A percentile compares a stretch with the other conserved stretches of the same genome.
phyloP scores from a whole-genome alignment of 1,140 invertebrate species.

The Littorina saxatilis region DNA sequence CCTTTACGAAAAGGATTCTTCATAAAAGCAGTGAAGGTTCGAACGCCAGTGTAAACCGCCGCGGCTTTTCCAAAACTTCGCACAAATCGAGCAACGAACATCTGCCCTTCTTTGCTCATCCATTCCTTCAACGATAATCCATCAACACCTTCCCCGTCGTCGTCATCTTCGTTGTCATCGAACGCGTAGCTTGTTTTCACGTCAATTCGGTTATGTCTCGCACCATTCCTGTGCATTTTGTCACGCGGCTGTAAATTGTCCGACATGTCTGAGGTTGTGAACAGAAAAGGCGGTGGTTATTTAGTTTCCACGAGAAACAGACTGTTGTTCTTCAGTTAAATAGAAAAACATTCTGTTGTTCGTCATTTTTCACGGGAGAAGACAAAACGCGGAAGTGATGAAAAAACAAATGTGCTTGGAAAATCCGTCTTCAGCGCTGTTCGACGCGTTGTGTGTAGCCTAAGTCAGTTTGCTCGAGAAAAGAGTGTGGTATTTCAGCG shows the following conservation, averaged over 20 bases:
- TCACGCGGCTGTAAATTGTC: neutral
- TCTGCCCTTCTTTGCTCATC: neutral
- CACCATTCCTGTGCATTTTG: neutral
- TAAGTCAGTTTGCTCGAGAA: too few relatives aligned
- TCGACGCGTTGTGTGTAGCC: too few relatives aligned
- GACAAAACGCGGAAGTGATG: too few relatives aligned
- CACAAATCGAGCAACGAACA: slow-evolving; percentile 37
- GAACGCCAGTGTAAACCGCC: slow-evolving; percentile 50
- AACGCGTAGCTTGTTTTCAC: neutral
- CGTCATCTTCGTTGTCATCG: neutral
- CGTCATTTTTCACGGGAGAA: too few relatives aligned
- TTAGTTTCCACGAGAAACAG: too few relatives aligned
- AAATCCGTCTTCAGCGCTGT: too few relatives aligned
- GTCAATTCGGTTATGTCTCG: neutral
- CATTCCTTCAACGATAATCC: neutral
- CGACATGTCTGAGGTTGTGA: neutral
- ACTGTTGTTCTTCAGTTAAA: too few relatives aligned
- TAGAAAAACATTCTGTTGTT: too few relatives aligned
- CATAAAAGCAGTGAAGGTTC: slow-evolving; percentile 46
- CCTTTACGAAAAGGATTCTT: slow-evolving; percentile 54
- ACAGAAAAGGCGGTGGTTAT: too few relatives aligned
- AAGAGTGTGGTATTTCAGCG: too few relatives aligned
- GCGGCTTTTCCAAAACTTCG: slow-evolving; percentile 50
- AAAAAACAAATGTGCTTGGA: too few relatives aligned
- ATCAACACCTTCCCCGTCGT: neutral